Evolutionary conservation across 1,140 invertebrate species (phyloP).

Genomic region (Limonius californicus): DNA sequence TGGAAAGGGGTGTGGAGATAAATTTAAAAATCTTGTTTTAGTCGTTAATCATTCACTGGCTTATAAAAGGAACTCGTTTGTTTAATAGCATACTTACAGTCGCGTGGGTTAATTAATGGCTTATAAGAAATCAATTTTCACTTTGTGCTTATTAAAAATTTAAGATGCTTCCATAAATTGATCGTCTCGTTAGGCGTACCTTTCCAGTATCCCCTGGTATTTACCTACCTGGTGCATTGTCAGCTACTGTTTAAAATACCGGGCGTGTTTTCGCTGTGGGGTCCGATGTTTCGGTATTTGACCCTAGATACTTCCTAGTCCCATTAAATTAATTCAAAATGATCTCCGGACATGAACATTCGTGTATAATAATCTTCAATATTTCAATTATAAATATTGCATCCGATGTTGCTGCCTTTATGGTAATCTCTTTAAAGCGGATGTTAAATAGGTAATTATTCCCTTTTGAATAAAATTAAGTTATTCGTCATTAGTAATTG

Average conservation of each 20-base stretch:
- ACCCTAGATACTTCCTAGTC: conserved; percentile 8
- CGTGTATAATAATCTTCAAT: conserved; percentile 3
- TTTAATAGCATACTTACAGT: not conserved
- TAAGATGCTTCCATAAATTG: too few species aligned
- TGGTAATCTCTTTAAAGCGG: not conserved
- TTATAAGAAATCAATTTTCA: not conserved
- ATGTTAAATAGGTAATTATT: not conserved
- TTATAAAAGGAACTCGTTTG: not conserved
- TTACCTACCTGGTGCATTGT: conserved; percentile 9
- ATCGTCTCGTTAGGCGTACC: not conserved
- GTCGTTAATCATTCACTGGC: not conserved
- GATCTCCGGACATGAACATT: conserved; percentile 6
- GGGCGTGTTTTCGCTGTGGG: conserved; percentile 8
- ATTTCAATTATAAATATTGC: not conserved
- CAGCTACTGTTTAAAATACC: conserved; percentile 8
- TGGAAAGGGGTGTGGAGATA: not conserved
- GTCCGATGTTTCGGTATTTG: conserved; percentile 7
- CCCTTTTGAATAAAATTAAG: not conserved
- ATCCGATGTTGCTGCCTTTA: not conserved
- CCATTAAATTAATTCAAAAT: conserved; percentile 9
- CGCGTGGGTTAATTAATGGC: not conserved
- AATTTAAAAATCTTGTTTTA: not conserved
- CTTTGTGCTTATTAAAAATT: too few species aligned
- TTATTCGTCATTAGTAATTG: conserved; percentile 4
- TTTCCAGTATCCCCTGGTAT: not conserved